Base-by-base conservation (phyloP, 2,797 vertebrate species). In the Gallinago solitaria region DNA sequence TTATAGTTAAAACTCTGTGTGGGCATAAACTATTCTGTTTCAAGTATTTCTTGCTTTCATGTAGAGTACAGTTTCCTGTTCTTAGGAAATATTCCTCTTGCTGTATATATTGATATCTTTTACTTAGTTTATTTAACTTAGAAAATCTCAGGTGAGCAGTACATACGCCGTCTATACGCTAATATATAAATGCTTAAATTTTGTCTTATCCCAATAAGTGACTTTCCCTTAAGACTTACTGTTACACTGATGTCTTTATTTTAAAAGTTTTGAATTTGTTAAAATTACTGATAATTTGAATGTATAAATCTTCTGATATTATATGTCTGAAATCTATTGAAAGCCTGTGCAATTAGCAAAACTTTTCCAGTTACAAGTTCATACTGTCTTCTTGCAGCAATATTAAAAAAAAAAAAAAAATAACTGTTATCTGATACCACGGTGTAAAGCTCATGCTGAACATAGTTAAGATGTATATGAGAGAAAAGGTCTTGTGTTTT, bases 231-330 rank as follows among this genome's bases (percentile, higher is more conserved):
- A 47, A 53, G 24, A 35, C 11, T 39, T 76, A 67, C 50, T 33
- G 5, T 48, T 80, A 10, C 25, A 59, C 12, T 30, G 30, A 43
- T 50, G 69, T 82, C 11, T 54, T 19, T 28, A 7, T 56, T 51
- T 76, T 73, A 47, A 73, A 83, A 70, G 16, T 69, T 90, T 60
- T 24, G 39, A 32, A 51, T 90, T 73, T 76, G 21, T 87, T 87
- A 57, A 84, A 89, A 89, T 74, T 68, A 21, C 48, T 73, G 27
- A 7, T 67, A 37, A 73, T 76, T 73, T 74, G 17, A 88, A 63
- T 17, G 15, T 24, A 13, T 14, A 50, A 11, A 71, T 75, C 32
- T 89, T 54, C 45, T 30, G 9, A 51, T 47, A 17, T 39, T 12
- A 17, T 48, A 3, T 5, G 25, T 77, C 33, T 23, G 17, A 91